Base-by-base conservation (phyloP, 2,797 vertebrate species). In the Oryzias dopingdopingensis region DNA sequence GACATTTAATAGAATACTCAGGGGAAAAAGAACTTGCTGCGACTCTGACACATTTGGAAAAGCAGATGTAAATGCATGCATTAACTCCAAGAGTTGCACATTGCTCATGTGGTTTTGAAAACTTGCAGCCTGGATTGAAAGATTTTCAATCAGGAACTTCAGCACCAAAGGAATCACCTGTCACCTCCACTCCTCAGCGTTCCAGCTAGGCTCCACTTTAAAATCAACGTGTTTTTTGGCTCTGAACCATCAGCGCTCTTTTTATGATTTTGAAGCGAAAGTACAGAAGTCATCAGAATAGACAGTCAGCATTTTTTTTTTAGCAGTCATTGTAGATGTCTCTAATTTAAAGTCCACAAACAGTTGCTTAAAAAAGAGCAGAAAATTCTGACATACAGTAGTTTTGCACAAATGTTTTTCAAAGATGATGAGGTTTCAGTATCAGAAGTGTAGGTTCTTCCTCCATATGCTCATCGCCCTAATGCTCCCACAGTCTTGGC, bases 401-500 rank as follows among this genome's bases (percentile, higher is more conserved):
- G 32, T 13, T 37, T 37, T 37, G 32, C 32, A 37, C 32, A 37
- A 37, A 37, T 37, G 32, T 37, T 12, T 37, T 37, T 10, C 32
- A 37, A 37, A 37, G 32, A 37, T 37, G 2, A 13, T 3, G 71
- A 77, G 58, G 60, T 48, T 69, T 74, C 70, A 71, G 66, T 81
- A 37, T 82, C 72, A 65, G 83, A 47, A 72, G 70, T 77, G 64
- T 80, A 74, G 49, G 72, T 12, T 64, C 75, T 79, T 80, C 57
- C 54, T 47, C 13, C 60, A 67, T 49, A 76, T 76, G 60, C 76
- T 86, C 66, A 55, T 76, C 70, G 56, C 64, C 63, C 61, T 81
- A 81, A 86, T 86, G 83, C 82, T 67, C 64, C 81, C 77, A 66
- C 57, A 46, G 72, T 71, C 70, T 81, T 74, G 65, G 70, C 76